These are phyloP conservation scores for Branchellion lobata DNA, from an alignment of 2,888 invertebrate species.

Conservation along the genomic window DNA sequence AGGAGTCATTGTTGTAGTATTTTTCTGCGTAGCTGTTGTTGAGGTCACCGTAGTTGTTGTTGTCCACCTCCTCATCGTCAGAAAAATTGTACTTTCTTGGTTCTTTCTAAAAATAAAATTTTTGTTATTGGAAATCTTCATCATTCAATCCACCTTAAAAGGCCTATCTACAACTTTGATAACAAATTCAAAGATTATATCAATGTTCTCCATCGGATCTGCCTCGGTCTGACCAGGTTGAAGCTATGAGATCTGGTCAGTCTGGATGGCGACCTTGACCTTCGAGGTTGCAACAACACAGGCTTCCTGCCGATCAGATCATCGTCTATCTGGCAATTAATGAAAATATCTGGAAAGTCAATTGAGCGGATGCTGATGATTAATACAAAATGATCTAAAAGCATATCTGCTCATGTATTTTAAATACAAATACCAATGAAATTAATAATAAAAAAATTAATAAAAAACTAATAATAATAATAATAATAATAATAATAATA, in stretches of 20 bases:
- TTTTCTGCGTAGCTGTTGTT: not conserved
- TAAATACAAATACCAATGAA: no score
- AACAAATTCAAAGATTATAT: not conserved
- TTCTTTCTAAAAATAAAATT: not conserved
- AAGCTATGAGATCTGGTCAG: conserved; percentile 1
- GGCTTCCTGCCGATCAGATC: conserved; percentile 46
- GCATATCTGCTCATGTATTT: no score
- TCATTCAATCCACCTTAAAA: not conserved
- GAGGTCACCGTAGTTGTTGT: not conserved
- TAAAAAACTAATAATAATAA: no score
- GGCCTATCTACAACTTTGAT: not conserved
- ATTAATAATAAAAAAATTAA: no score
- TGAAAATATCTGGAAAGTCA: no score
- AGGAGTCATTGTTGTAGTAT: no score
- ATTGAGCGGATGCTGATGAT: no score
- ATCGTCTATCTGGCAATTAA: conserved; percentile 39
- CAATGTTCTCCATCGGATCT: no score
- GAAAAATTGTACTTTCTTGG: not conserved
- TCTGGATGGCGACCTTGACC: conserved; percentile 17
- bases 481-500: no score
- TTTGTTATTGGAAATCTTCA: no score
- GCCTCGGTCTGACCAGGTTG: not conserved
- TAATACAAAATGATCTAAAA: no score
- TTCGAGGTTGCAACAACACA: conserved; percentile 6
- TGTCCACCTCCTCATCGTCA: not conserved